phyloP scores from a whole-genome alignment of 1,140 invertebrate genomes.

The Polyergus mexicanus region DNA sequence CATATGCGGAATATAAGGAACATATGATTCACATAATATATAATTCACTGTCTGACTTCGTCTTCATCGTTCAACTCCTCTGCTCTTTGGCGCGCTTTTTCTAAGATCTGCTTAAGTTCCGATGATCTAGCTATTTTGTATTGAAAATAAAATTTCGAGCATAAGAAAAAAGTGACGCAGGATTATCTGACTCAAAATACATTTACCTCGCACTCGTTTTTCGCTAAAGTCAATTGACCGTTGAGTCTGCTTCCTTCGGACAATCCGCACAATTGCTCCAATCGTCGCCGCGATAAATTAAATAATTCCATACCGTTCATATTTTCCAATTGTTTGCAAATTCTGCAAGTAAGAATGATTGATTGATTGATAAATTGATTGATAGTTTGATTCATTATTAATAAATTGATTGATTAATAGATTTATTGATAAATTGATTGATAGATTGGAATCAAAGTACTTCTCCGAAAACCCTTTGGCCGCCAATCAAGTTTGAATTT shows the following conservation, averaged over 20 bases:
- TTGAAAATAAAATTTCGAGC: conserved; percentile 81
- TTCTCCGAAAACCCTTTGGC: conserved; percentile 91
- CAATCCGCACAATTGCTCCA: conserved; percentile 90
- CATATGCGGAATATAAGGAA: not conserved
- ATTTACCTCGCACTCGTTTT: conserved; percentile 92
- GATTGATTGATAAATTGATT: no score
- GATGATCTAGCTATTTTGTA: conserved; percentile 90
- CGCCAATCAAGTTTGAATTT: conserved; percentile 92
- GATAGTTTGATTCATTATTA: no score
- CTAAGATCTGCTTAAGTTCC: conserved; percentile 90
- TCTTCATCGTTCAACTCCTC: conserved; percentile 77
- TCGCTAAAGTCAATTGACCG: conserved; percentile 92
- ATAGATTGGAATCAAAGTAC: conserved; percentile 68
- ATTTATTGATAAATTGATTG: no score
- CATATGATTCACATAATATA: not conserved
- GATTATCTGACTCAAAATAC: not conserved
- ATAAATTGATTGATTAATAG: no score
- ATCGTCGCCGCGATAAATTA: conserved; percentile 88
- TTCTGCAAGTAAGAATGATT: conserved; percentile 76
- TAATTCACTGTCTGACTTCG: conserved; percentile 26
- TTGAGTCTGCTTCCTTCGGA: conserved; percentile 91
- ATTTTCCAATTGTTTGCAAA: conserved; percentile 89
- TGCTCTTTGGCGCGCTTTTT: conserved; percentile 89
- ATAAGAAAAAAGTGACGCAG: conserved; percentile 29
- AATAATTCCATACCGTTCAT: conserved; percentile 92